phyloP scores from a whole-genome alignment of 2,797 vertebrate genomes.

The Gorsachius magnificus region DNA sequence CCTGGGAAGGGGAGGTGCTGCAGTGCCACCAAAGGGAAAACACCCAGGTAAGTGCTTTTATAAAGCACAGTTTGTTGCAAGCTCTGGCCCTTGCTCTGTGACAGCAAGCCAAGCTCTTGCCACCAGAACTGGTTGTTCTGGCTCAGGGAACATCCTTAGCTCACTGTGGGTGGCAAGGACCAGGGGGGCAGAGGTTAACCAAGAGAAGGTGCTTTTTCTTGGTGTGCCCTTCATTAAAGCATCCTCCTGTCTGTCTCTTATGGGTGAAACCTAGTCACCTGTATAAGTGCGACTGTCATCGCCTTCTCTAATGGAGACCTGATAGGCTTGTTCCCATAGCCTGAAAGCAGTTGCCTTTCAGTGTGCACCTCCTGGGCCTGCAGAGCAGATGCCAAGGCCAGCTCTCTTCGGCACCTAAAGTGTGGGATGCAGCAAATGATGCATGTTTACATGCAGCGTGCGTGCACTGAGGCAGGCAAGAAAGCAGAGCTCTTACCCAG shows the following conservation, averaged over 20 bases:
- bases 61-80: not conserved
- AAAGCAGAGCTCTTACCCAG: not conserved
- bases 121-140: not conserved
- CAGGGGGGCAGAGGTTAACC: slow-evolving; percentile 61
- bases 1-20: slow-evolving; percentile 56
- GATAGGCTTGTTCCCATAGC: slow-evolving; percentile 25
- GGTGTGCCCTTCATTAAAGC: slow-evolving; percentile 52
- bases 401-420: not conserved
- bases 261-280: slow-evolving; percentile 73
- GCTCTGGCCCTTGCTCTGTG: not conserved
- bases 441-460: not conserved
- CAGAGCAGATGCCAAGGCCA: slow-evolving; percentile 19
- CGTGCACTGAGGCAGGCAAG: not conserved
- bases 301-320: slow-evolving; percentile 77
- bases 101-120: not conserved
- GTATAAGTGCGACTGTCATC: slow-evolving; percentile 82
- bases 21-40: not conserved
- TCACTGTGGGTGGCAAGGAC: slow-evolving; percentile 56
- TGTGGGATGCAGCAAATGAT: not conserved
- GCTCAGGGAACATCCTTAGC: not conserved
- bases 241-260: slow-evolving; percentile 18
- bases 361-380: slow-evolving; percentile 38
- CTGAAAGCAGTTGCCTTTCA: slow-evolving; percentile 76
- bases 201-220: slow-evolving; percentile 62
- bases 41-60: not conserved